Percentiles rank a stretch among this genome's conserved stretches.
Conservation (phyloP, 2,888 invertebrate genomes). For the Sminthurinus aureus region DNA sequence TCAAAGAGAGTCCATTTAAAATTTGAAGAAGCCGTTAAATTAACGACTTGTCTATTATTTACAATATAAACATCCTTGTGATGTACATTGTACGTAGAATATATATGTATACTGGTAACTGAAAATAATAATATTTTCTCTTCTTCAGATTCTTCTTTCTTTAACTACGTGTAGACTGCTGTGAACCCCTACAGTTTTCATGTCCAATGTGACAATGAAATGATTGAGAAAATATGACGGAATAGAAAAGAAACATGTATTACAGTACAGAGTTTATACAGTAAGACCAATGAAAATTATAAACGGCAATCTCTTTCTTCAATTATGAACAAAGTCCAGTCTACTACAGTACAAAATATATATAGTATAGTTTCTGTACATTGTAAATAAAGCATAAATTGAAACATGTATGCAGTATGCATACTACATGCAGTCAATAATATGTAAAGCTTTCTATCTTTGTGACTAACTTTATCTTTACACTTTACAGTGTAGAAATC, state of each 20-base stretch:
- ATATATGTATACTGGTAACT: no score
- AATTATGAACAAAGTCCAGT: no score
- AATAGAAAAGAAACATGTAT: neutral
- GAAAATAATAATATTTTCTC: neutral
- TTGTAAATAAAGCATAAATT: no score
- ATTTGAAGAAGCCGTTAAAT: neutral
- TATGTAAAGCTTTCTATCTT: no score
- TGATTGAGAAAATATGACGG: neutral
- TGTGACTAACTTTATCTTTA: no score
- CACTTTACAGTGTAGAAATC: no score
- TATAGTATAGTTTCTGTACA: neutral
- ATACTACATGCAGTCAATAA: no score
- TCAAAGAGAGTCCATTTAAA: neutral
- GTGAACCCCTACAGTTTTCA: conserved; percentile 1
- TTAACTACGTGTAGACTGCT: neutral
- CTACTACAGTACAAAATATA: neutral
- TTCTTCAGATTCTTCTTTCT: neutral
- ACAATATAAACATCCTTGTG: neutral
- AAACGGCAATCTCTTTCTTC: neutral
- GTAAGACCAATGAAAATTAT: neutral
- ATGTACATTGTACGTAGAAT: neutral
- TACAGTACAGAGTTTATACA: neutral
- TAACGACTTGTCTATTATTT: neutral
- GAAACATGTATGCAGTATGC: no score
- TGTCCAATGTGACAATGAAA: conserved; percentile 5